Base-by-base conservation (phyloP, 2,113 vertebrate species). In the Centropus bengalensis region DNA sequence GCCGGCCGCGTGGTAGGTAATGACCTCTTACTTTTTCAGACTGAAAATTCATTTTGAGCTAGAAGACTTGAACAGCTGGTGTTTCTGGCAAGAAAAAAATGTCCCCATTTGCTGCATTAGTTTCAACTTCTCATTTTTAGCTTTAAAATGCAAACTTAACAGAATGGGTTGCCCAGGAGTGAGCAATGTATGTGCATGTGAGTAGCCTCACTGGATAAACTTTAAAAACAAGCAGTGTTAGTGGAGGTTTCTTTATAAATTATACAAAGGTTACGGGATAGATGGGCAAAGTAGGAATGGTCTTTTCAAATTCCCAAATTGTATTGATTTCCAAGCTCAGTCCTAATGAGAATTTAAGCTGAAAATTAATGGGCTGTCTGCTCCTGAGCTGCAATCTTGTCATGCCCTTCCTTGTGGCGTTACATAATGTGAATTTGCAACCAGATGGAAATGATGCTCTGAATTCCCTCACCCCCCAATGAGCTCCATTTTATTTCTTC, bases 311-410 rank as follows among this genome's bases (percentile, higher is more conserved):
- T 67, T 68, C 36, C 60, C 27, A 44, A 85, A 14, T 42, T 69
- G 44, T 33, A 60, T 23, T 92, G 90, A 73, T 81, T 88, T 86
- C 79, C 3, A 88, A 28, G 73, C 74, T 62, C 82, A 47, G 59
- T 77, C 54, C 52, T 76, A 88, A 68, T 33, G 73, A 86, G 60
- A 36, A 44, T 17, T 45, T 86, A 95, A 95, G 36, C 66, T 40
- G n/a, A 64, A 95, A 91, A 94, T 95, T 85, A 90, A 78, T 79
- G 51, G 63, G 38, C 76, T 79, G 23, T 12, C 2, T 67, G 91
- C 60, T 84, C 89, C 64, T 84, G 82, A 90, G 82, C 70, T 51
- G 28, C 85, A 91, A n/a, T 91, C 89, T 93, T 75, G 64, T 95
- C 11, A 4, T 92, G 93, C 75, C 82, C 64, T 88, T 60, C 54